A percentile compares a stretch with the other conserved stretches of the same genome.
Conservation (phyloP, 2,888 invertebrate genomes). For the Protodeltote pygarga region DNA sequence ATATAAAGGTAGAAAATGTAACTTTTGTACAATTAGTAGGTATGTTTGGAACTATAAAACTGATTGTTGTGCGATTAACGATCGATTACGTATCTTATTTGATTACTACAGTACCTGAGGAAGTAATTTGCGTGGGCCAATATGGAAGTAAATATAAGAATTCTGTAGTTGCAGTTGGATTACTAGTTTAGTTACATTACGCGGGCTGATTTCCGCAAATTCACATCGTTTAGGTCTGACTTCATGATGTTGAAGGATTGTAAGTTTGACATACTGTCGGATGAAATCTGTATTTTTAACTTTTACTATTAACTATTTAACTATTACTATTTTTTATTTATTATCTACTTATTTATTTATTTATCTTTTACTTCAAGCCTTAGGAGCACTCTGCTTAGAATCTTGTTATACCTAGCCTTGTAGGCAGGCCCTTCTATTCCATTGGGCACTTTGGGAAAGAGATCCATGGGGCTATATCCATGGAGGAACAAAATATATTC, state of each 20-base stretch:
- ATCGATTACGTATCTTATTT: constrained; percentile 41
- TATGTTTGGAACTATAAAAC: background rate
- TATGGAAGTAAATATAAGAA: constrained; percentile 28
- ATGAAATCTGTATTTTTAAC: background rate
- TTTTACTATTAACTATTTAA: background rate
- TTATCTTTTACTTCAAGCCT: background rate
- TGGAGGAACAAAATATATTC: too few relatives aligned
- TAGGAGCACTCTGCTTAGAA: too few relatives aligned
- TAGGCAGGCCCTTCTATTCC: too few relatives aligned
- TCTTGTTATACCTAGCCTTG: too few relatives aligned
- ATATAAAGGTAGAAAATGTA: constrained; percentile 12
- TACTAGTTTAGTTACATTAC: too few relatives aligned
- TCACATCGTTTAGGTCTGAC: too few relatives aligned
- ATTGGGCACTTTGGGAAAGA: too few relatives aligned
- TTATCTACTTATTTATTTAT: too few relatives aligned
- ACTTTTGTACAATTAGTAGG: constrained; percentile 17
- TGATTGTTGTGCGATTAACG: constrained; percentile 23
- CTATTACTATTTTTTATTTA: background rate
- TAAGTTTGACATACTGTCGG: too few relatives aligned
- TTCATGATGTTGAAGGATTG: too few relatives aligned
- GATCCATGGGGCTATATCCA: too few relatives aligned
- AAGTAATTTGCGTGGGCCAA: constrained; percentile 40
- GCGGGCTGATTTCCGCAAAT: too few relatives aligned
- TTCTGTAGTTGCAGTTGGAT: constrained; percentile 21
- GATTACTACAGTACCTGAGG: constrained; percentile 40